Conservation (phyloP, 2,888 invertebrate species). For the Yponomeuta malinellus region DNA sequence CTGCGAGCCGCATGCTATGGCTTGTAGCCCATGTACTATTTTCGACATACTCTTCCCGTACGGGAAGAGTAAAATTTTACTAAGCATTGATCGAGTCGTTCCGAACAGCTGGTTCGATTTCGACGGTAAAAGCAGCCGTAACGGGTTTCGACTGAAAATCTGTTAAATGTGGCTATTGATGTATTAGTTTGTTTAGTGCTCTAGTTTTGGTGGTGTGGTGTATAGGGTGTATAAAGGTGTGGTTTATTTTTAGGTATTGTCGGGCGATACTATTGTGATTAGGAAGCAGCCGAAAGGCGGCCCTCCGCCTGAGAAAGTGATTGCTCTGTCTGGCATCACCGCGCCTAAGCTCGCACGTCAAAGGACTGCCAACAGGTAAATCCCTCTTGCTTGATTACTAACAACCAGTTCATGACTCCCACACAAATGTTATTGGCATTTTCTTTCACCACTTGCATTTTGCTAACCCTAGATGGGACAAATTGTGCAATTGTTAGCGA, state of each 20-base stretch:
- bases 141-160: background rate
- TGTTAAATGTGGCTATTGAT: background rate
- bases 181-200: background rate
- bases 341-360: slow-evolving; percentile 88
- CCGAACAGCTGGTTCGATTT: slow-evolving; percentile 1
- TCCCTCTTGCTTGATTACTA: background rate
- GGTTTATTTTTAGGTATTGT: slow-evolving; percentile 82
- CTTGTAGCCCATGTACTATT: background rate
- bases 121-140: background rate
- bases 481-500: too few relatives aligned
- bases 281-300: slow-evolving; percentile 90
- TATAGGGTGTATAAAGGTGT: background rate
- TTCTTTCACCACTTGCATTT: background rate
- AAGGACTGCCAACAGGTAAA: slow-evolving; percentile 61
- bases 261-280: slow-evolving; percentile 96
- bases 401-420: background rate
- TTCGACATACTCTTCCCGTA: background rate
- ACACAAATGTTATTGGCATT: background rate
- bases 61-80: background rate
- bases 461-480: background rate
- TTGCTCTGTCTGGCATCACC: slow-evolving; percentile 91
- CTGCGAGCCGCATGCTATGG: background rate
- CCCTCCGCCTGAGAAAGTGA: slow-evolving; percentile 93
- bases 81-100: background rate
- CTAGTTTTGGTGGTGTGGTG: background rate